Conservation (phyloP, 1,140 invertebrate species). For the Drosophila lini region DNA sequence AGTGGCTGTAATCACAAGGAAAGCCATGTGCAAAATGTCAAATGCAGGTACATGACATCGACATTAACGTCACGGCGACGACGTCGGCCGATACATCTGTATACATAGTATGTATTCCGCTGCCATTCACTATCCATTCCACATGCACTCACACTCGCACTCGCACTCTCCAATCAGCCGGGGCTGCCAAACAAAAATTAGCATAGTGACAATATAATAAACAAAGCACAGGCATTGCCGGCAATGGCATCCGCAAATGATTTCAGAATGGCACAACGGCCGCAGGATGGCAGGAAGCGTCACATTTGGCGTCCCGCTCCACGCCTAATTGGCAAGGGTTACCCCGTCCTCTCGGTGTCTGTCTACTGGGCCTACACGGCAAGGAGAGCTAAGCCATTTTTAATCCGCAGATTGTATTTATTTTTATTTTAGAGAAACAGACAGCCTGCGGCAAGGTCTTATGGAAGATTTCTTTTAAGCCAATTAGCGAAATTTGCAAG, state of each 20-base stretch:
- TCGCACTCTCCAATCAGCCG: slow-evolving; percentile 46
- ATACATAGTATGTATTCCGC: slow-evolving; percentile 11
- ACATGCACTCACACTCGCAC: not conserved
- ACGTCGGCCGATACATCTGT: slow-evolving; percentile 41
- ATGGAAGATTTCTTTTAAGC: not conserved
- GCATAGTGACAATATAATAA: slow-evolving; percentile 82
- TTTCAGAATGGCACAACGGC: slow-evolving; percentile 11
- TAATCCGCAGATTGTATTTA: not conserved
- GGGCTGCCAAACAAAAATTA: slow-evolving; percentile 76
- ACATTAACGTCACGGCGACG: slow-evolving; percentile 72
- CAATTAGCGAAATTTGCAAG: not conserved
- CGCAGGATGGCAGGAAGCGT: slow-evolving; percentile 28
- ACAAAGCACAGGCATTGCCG: slow-evolving; percentile 53
- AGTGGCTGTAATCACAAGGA: slow-evolving; percentile 62
- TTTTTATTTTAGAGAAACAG: too few relatives aligned
- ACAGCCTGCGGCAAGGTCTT: not conserved
- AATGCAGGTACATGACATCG: slow-evolving; percentile 78
- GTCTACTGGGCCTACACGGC: slow-evolving; percentile 1
- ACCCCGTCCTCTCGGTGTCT: not conserved
- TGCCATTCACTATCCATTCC: slow-evolving; percentile 55
- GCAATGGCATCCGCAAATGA: slow-evolving; percentile 47
- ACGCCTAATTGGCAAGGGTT: slow-evolving; percentile 26
- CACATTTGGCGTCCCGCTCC: slow-evolving; percentile 3
- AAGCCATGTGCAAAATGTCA: slow-evolving; percentile 80
- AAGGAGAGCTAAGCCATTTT: not conserved